Conservation (phyloP, 2,888 invertebrate species). For the Anoncus sp. region DNA sequence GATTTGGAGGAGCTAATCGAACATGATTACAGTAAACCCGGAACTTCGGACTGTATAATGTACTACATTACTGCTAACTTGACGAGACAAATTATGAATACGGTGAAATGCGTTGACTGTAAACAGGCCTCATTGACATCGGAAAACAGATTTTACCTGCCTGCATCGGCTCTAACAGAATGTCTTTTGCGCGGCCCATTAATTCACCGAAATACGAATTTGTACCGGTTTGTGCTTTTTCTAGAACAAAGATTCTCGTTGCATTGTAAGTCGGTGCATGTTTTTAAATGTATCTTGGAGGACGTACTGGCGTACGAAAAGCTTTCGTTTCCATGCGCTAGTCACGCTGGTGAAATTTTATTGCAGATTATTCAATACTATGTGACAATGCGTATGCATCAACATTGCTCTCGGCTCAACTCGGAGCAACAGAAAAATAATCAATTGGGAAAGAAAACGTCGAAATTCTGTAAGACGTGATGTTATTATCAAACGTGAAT, state of each 20-base stretch:
- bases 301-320: slow-evolving; percentile 42
- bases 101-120: slow-evolving; percentile 40
- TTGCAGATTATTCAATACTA: slow-evolving; percentile 38
- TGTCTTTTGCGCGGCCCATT: slow-evolving; percentile 28
- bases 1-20: slow-evolving; percentile 55
- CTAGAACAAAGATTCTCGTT: slow-evolving; percentile 43
- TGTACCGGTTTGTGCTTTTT: slow-evolving; percentile 44
- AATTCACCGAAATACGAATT: too few species aligned
- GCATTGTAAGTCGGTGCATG: slow-evolving; percentile 46
- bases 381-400: too few species aligned
- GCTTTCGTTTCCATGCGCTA: slow-evolving; percentile 41
- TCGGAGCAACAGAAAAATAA: slow-evolving; percentile 34
- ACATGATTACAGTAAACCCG: slow-evolving; percentile 57
- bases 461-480: slow-evolving; percentile 29
- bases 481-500: too few species aligned
- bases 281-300: slow-evolving; percentile 48
- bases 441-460: slow-evolving; percentile 21
- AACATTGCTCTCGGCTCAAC: slow-evolving; percentile 37
- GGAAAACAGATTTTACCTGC: slow-evolving; percentile 28
- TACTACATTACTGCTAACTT: slow-evolving; percentile 57
- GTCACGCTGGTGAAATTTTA: slow-evolving; percentile 26
- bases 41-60: slow-evolving; percentile 45
- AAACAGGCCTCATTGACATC: slow-evolving; percentile 43
- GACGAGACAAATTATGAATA: slow-evolving; percentile 39
- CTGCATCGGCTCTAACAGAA: slow-evolving; percentile 39